Conservation (phyloP, 2,797 vertebrate species). For the Hirundo rustica region DNA sequence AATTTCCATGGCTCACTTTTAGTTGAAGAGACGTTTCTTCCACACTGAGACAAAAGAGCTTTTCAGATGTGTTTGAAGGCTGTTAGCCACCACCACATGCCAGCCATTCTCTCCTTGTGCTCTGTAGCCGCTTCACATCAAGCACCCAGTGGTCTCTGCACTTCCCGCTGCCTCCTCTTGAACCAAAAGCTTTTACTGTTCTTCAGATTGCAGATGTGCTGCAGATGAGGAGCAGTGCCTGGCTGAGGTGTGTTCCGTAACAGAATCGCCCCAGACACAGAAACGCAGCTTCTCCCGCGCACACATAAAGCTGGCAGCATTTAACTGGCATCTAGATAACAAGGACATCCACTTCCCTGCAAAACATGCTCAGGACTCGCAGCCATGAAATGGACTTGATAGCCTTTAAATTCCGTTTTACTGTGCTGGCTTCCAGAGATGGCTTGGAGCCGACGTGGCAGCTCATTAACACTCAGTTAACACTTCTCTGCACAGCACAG, state of each 20-base stretch:
- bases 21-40: background rate
- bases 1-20: background rate
- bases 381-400: constrained; percentile 45
- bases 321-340: constrained; percentile 62
- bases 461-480: constrained; percentile 78
- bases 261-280: background rate
- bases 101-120: background rate
- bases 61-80: constrained; percentile 30
- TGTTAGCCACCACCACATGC: background rate
- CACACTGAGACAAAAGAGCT: constrained; percentile 1
- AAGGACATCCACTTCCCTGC: constrained; percentile 58
- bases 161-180: background rate
- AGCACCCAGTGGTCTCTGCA: background rate
- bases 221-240: background rate
- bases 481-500: constrained; percentile 65
- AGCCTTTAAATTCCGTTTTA: constrained; percentile 66
- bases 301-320: constrained; percentile 24
- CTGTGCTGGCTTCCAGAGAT: constrained; percentile 51
- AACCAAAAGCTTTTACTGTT: background rate
- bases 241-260: background rate
- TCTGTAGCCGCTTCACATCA: constrained; percentile 8
- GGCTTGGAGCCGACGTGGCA: constrained; percentile 61
- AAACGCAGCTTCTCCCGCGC: background rate
- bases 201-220: background rate
- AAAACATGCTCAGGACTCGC: constrained; percentile 49